These are phyloP conservation scores for Bovichtus diacanthus DNA, from an alignment of 2,797 vertebrate genomes.

Conservation along the genomic window DNA sequence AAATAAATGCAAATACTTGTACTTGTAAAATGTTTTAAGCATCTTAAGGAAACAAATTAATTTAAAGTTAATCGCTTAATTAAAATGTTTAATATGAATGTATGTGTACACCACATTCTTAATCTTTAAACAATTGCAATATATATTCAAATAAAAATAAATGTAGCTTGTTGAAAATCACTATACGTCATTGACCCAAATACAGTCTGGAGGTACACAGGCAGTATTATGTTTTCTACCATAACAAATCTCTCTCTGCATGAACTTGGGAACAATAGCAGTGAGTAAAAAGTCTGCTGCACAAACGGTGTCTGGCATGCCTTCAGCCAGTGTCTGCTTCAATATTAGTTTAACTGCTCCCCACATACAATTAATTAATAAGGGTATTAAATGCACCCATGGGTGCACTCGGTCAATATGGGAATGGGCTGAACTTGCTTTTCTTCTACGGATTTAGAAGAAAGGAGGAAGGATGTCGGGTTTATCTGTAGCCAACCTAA, in stretches of 20 bases:
- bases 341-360: slow-evolving; percentile 73
- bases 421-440: slow-evolving; percentile 47
- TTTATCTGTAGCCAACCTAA: slow-evolving; percentile 17
- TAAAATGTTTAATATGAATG: no score
- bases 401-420: slow-evolving; percentile 60
- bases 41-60: no score
- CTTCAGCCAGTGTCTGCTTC: slow-evolving; percentile 52
- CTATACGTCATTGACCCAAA: background rate
- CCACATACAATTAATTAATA: slow-evolving; percentile 77
- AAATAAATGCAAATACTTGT: no score
- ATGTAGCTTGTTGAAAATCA: no score
- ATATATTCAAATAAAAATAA: no score
- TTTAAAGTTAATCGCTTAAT: no score
- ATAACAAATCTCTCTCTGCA: slow-evolving; percentile 16
- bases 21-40: no score
- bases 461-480: background rate
- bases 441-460: slow-evolving; percentile 45
- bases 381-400: slow-evolving; percentile 71
- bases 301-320: slow-evolving; percentile 37
- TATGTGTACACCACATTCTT: no score
- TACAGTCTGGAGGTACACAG: slow-evolving; percentile 26
- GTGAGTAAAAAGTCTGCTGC: slow-evolving; percentile 32
- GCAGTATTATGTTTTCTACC: slow-evolving; percentile 26
- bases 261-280: slow-evolving; percentile 28
- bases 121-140: no score